Evolutionary conservation across 1,140 invertebrate genomes (phyloP).

Genomic region (Zophobas morio): DNA sequence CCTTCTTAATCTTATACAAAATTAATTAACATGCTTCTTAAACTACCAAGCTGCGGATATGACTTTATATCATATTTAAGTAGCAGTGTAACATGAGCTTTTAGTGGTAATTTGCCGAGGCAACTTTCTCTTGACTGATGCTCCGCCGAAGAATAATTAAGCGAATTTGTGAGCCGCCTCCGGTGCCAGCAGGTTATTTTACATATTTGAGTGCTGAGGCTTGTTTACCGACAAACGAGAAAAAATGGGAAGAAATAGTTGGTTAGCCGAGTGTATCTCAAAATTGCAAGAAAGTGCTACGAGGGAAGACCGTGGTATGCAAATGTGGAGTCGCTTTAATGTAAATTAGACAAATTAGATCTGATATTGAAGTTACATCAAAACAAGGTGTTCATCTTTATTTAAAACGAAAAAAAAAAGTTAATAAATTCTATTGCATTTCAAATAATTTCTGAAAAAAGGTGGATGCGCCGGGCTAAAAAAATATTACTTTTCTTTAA

Average conservation of each 20-base stretch:
- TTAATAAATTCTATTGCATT: no score
- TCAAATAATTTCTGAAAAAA: no score
- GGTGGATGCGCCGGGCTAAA: no score
- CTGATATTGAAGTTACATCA: no score
- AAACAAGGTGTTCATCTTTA: no score
- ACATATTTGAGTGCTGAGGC: constrained; percentile 21
- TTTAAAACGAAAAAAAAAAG: no score
- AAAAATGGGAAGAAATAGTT: neutral
- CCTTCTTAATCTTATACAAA: constrained; percentile 34
- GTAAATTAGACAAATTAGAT: no score
- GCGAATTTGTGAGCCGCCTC: constrained; percentile 16
- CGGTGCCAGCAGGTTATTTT: constrained; percentile 16
- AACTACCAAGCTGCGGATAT: constrained; percentile 38
- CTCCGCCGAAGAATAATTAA: constrained; percentile 38
- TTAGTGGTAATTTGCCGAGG: constrained; percentile 37
- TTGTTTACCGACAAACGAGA: neutral
- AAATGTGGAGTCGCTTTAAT: no score
- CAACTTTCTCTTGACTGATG: constrained; percentile 39
- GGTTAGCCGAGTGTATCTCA: no score
- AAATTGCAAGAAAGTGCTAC: no score
- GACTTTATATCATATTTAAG: constrained; percentile 41
- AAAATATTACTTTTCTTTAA: no score
- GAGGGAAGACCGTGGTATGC: no score
- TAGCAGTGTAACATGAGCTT: constrained; percentile 38
- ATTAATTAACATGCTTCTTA: constrained; percentile 42